Conservation (phyloP, 2,113 vertebrate species). For the Petaurus breviceps region DNA sequence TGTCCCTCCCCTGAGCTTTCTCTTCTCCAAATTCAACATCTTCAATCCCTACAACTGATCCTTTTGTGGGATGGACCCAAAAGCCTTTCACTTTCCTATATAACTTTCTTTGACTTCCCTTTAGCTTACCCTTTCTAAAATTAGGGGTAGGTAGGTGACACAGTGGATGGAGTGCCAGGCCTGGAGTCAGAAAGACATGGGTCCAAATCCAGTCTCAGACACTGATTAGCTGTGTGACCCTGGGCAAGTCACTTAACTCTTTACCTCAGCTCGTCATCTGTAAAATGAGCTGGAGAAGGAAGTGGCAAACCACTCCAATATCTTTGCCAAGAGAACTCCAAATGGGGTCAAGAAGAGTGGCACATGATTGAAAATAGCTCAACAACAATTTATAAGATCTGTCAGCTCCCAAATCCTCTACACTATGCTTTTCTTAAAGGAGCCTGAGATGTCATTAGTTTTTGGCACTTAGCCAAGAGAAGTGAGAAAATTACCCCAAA, state of each 20-base stretch:
- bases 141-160: neutral
- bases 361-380: no score
- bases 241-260: neutral
- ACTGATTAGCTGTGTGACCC: neutral
- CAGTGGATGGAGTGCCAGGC: neutral
- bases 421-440: neutral
- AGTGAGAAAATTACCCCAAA: neutral
- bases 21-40: neutral
- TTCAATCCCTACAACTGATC: neutral
- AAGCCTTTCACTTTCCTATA: neutral
- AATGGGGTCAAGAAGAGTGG: no score
- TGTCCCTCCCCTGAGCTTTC: neutral
- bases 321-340: neutral
- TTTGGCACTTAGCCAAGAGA: neutral
- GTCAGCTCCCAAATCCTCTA: neutral
- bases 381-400: neutral
- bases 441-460: neutral
- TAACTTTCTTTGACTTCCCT: neutral
- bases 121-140: neutral
- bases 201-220: neutral
- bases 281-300: neutral
- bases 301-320: neutral
- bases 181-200: neutral
- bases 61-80: neutral
- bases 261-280: neutral